Evolutionary conservation across 2,888 invertebrate species (phyloP).

Genomic region (Sminthurides aquaticus): DNA sequence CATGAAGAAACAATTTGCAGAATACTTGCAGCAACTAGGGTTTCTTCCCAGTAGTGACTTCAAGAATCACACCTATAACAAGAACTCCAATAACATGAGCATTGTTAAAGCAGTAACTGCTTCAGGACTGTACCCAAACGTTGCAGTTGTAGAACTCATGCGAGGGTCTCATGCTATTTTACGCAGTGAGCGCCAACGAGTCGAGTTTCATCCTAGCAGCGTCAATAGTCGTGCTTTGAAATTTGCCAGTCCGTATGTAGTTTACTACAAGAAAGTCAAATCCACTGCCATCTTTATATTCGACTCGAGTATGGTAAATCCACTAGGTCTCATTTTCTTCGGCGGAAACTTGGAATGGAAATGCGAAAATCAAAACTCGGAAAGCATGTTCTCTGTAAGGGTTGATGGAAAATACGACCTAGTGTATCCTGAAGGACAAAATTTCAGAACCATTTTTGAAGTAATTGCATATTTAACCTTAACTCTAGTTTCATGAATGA

Average conservation of each 20-base stretch:
- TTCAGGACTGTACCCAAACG: conserved; percentile 83
- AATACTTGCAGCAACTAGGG: conserved; percentile 64
- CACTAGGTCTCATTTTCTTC: conserved; percentile 76
- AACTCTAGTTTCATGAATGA: too few species aligned
- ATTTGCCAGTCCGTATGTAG: conserved; percentile 62
- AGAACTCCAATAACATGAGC: conserved; percentile 65
- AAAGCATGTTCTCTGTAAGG: conserved; percentile 6
- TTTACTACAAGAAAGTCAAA: conserved; percentile 68
- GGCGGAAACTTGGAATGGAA: conserved; percentile 54
- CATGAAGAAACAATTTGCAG: conserved; percentile 75
- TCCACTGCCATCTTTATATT: conserved; percentile 61
- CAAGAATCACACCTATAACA: conserved; percentile 57
- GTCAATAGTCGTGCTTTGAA: conserved; percentile 54
- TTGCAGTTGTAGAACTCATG: conserved; percentile 50
- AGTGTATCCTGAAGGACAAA: conserved; percentile 14
- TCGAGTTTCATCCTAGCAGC: conserved; percentile 70
- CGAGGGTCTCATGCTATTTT: not conserved
- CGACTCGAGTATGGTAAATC: conserved; percentile 73
- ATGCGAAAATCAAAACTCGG: conserved; percentile 66
- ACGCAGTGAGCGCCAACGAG: conserved; percentile 44
- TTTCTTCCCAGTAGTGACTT: conserved; percentile 59
- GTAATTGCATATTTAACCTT: too few species aligned
- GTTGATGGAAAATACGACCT: conserved; percentile 7
- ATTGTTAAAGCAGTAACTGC: conserved; percentile 77
- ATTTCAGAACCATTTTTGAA: conserved; percentile 39